Evolutionary conservation across 2,797 vertebrate genomes (phyloP).

Genomic region (Lophotriccus pileatus): DNA sequence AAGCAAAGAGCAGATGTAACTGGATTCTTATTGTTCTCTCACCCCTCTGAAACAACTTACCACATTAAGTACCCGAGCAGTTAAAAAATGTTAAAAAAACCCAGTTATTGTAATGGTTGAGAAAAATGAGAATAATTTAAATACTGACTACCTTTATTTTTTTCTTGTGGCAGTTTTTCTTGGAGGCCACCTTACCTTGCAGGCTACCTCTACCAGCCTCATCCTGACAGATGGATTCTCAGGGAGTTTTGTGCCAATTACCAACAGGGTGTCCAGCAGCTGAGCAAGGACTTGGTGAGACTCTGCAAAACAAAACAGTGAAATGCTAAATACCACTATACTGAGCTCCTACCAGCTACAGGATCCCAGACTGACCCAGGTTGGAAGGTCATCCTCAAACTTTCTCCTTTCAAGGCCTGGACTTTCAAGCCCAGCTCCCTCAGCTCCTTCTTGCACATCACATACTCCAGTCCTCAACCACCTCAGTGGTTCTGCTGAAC

Average conservation of each 20-base stretch:
- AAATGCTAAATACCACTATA: accelerated
- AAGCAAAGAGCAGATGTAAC: neutral
- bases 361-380: neutral
- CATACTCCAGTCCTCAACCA: accelerated
- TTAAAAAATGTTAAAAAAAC: neutral
- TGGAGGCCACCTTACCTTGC: slow-evolving; percentile 81
- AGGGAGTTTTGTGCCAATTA: slow-evolving; percentile 88
- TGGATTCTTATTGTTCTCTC: neutral
- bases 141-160: accelerated
- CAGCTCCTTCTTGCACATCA: neutral
- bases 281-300: slow-evolving; percentile 97
- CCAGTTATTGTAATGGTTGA: neutral
- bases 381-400: neutral
- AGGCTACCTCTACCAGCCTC: slow-evolving; percentile 89
- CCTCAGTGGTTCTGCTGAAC: neutral
- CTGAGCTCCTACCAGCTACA: neutral
- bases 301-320: slow-evolving; percentile 74
- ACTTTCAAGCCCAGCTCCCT: neutral
- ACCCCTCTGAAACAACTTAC: neutral
- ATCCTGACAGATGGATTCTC: slow-evolving; percentile 82
- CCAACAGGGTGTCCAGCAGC: slow-evolving; percentile 89
- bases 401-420: neutral
- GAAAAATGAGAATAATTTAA: neutral
- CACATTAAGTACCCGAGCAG: neutral
- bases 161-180: neutral